These are phyloP conservation scores for Rosalia funebris DNA, from an alignment of 2,888 invertebrate species.

Conservation along the genomic window DNA sequence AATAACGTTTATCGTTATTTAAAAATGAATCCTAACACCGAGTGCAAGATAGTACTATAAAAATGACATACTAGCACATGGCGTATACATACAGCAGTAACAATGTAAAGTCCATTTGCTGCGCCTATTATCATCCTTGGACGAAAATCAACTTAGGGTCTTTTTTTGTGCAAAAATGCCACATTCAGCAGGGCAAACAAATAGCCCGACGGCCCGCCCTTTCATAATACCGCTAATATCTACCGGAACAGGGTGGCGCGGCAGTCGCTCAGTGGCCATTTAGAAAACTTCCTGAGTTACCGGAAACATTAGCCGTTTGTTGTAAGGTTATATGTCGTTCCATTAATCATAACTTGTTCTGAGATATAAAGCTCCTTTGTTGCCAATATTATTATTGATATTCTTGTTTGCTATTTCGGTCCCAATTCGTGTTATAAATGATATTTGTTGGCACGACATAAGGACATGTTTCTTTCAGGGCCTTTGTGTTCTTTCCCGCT, in stretches of 20 bases:
- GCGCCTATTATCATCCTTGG: conserved; percentile 3
- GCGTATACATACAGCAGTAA: too few species aligned
- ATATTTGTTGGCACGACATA: conserved; percentile 60
- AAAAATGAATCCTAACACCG: too few species aligned
- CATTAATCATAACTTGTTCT: conserved; percentile 64
- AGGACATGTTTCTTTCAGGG: conserved; percentile 57
- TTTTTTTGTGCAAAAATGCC: conserved; percentile 8
- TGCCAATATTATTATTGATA: conserved; percentile 63
- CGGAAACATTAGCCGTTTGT: conserved; percentile 64
- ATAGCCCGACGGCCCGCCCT: conserved; percentile 61
- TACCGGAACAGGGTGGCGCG: conserved; percentile 62
- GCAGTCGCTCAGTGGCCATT: conserved; percentile 58
- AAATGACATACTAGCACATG: too few species aligned
- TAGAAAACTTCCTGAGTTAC: conserved; percentile 63
- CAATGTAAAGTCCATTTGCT: conserved; percentile 20
- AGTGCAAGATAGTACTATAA: too few species aligned
- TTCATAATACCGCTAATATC: conserved; percentile 63
- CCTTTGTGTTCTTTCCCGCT: conserved; percentile 44
- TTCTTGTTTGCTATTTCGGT: conserved; percentile 62
- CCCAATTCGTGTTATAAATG: conserved; percentile 62
- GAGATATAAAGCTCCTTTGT: conserved; percentile 53
- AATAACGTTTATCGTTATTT: too few species aligned
- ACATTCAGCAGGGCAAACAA: conserved; percentile 49
- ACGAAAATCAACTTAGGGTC: conserved; percentile 14
- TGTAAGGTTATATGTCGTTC: conserved; percentile 59